These are phyloP conservation scores for Drosophila kikkawai DNA, from an alignment of 1,140 invertebrate genomes.

Conservation along the genomic window DNA sequence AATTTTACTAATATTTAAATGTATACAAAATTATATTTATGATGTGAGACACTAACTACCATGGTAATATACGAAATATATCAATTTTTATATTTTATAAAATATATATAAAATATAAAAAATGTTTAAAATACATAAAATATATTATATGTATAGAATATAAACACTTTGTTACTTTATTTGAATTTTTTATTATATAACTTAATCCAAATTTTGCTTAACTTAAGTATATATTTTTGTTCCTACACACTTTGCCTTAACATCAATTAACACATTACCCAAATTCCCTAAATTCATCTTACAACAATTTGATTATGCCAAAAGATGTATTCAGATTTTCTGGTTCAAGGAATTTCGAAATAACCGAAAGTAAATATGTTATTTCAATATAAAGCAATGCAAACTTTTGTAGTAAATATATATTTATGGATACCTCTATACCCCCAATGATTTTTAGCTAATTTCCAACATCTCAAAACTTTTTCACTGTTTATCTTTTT, in stretches of 20 bases:
- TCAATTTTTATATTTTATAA: too few species aligned
- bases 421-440: neutral
- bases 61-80: neutral
- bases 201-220: neutral
- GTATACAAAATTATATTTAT: neutral
- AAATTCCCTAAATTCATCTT: neutral
- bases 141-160: too few species aligned
- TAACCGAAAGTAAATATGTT: neutral
- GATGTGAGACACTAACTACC: neutral
- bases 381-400: neutral
- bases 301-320: neutral
- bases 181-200: neutral
- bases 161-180: too few species aligned
- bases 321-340: neutral
- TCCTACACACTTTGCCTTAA: neutral
- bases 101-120: too few species aligned
- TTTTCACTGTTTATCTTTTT: slow-evolving; percentile 34
- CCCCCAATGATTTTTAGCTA: slow-evolving; percentile 3
- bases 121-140: too few species aligned
- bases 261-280: neutral
- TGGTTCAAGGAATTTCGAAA: neutral
- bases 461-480: slow-evolving; percentile 36
- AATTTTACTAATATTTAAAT: neutral
- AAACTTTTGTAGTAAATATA: neutral
- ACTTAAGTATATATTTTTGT: too few species aligned